Evolutionary conservation across 2,797 vertebrate genomes (phyloP).

Genomic region (Danio kyathit): DNA sequence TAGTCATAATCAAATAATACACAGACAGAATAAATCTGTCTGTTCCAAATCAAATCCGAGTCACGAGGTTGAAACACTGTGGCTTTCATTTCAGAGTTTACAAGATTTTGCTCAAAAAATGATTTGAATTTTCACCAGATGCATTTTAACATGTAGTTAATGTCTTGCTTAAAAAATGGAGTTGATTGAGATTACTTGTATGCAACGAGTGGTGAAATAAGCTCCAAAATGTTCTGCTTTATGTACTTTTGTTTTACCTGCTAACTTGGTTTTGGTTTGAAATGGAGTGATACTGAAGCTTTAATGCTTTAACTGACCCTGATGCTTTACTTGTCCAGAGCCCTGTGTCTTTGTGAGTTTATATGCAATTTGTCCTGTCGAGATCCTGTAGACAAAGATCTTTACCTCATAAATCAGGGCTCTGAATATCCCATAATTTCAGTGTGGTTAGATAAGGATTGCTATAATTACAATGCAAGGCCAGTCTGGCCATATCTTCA

Average conservation of each 20-base stretch:
- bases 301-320: no score
- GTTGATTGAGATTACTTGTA: background rate
- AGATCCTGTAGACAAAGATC: background rate
- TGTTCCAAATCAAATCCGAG: slow-evolving; percentile 41
- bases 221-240: background rate
- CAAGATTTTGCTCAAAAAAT: background rate
- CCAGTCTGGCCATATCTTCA: background rate
- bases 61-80: slow-evolving; percentile 42
- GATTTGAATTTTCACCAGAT: background rate
- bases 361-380: background rate
- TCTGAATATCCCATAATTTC: slow-evolving; percentile 18
- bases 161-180: slow-evolving; percentile 13
- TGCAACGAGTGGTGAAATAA: no score
- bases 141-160: background rate
- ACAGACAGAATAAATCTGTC: slow-evolving; percentile 21
- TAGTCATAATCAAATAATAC: slow-evolving; percentile 40
- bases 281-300: background rate
- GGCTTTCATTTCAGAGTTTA: slow-evolving; percentile 32
- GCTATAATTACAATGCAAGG: slow-evolving; percentile 1
- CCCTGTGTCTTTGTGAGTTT: background rate
- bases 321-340: background rate
- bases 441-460: background rate
- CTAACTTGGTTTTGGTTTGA: background rate
- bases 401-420: slow-evolving; percentile 3
- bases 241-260: background rate